A percentile compares a stretch with the other conserved stretches of the same genome.
These are phyloP conservation scores for Romanogobio albipinnatus DNA, from an alignment of 2,113 vertebrate species.

Conservation along the genomic window DNA sequence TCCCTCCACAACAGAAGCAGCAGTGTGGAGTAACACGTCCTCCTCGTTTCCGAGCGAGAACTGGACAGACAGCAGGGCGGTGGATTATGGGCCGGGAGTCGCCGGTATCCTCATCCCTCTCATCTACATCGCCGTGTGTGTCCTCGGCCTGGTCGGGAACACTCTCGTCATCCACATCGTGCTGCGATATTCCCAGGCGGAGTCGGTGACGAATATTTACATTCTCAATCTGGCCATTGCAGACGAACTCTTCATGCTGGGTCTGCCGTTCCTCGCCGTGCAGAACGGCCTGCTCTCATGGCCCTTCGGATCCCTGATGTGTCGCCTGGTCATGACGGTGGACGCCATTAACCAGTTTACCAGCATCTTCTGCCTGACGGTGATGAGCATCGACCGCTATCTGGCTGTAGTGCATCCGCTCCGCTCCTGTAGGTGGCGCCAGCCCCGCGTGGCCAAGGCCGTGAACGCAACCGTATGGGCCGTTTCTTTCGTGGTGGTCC, in stretches of 20 bases:
- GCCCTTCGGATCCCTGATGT: conserved; percentile 95
- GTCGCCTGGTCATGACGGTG: conserved; percentile 93
- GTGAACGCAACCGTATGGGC: conserved; percentile 89
- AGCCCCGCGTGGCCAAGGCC: conserved; percentile 83
- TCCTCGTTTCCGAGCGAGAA: neutral
- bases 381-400: conserved; percentile 95
- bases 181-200: conserved; percentile 83
- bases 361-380: conserved; percentile 96
- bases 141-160: conserved; percentile 89
- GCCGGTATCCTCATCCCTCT: conserved; percentile 86
- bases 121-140: conserved; percentile 89
- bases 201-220: conserved; percentile 93
- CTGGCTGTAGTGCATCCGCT: conserved; percentile 91
- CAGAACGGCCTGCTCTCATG: conserved; percentile 93
- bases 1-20: neutral
- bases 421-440: conserved; percentile 88
- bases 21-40: neutral
- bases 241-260: conserved; percentile 95
- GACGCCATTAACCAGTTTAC: conserved; percentile 98
- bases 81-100: conserved; percentile 70
- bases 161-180: conserved; percentile 92
- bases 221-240: conserved; percentile 94
- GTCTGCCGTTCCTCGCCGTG: conserved; percentile 90
- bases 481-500: conserved; percentile 87
- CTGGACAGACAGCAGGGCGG: neutral